Evolutionary conservation across 2,113 vertebrate genomes (phyloP), one percentile per base, ranked within the genome.

Genomic region (Malurus alboscapulatus): DNA sequence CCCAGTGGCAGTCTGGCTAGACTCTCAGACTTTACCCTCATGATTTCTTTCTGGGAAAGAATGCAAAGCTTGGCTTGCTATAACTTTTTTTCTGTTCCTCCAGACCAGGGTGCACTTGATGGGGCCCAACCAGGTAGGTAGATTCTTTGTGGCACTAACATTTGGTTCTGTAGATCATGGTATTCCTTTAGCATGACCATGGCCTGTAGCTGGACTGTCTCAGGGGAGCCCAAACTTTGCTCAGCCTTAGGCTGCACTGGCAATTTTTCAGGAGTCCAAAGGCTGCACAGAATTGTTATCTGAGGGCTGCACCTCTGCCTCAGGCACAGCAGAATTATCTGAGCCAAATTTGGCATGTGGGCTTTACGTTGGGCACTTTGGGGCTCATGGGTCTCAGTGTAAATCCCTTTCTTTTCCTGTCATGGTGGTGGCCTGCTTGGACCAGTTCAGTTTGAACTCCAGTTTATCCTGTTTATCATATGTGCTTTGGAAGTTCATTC

Each of bases 61-160:
- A 26, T 63, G 87, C 4, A 0, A 88, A 88, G 50, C 86, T 67
- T 96, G 72, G 89, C 79, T 88, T 91, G 90, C 83, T 88, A 48
- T 96, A 97, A 96, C 80, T 47, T 80, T 92, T 48, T 97, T 97
- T 97, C 96, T 98, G 57, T 98, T 96, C 97, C 96, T 95, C 93
- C 96, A 97, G 97, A 96, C 84, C 97, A 91, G 93, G 97, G 94
- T 91, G 91, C 94, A 96, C 94, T 96, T 97, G 97, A 97, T 97
- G 97, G 93, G 97, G 93, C 89, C 90, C 96, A 92, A 94, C 78
- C 97, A 97, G 97, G 97, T 97, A 97, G 96, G 97, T 98, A 93
- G 90, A 86, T 29, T 62, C 83, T 27, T 93, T 84, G 90, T 96
- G 88, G 72, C 80, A 24, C 92, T 96, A 95, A 92, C 74, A 72